phyloP scores from a whole-genome alignment of 2,797 vertebrate species.

The Brachyrhaphis roseni region DNA sequence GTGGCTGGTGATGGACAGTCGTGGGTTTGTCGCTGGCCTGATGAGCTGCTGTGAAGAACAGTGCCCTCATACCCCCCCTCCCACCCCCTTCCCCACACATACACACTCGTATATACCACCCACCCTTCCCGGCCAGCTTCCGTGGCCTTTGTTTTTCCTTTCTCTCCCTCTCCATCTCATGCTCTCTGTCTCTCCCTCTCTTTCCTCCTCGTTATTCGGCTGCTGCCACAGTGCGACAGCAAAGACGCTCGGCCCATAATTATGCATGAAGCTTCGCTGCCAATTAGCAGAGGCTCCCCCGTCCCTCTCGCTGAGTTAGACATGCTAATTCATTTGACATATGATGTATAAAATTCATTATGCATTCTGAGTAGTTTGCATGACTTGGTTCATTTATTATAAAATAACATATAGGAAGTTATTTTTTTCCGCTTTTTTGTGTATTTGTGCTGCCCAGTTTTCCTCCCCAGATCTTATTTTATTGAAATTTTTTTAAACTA shows the following conservation, averaged over 20 bases:
- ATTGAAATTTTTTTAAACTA: slow-evolving; percentile 8
- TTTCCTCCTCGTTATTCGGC: slow-evolving; percentile 78
- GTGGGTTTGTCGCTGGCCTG: slow-evolving; percentile 78
- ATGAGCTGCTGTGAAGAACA: slow-evolving; percentile 79
- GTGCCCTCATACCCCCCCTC: slow-evolving; percentile 56
- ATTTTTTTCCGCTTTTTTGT: slow-evolving; percentile 44
- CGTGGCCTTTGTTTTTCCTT: slow-evolving; percentile 77
- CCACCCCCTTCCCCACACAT: background rate
- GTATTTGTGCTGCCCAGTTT: slow-evolving; percentile 32
- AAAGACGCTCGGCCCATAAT: slow-evolving; percentile 83
- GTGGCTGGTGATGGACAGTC: slow-evolving; percentile 76
- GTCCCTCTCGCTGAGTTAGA: slow-evolving; percentile 85
- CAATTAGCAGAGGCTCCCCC: slow-evolving; percentile 86
- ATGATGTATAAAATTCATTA: slow-evolving; percentile 88
- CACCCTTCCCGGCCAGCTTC: slow-evolving; percentile 71
- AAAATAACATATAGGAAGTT: slow-evolving; percentile 71
- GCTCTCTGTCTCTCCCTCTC: slow-evolving; percentile 45
- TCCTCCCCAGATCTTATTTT: slow-evolving; percentile 33
- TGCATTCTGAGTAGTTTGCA: slow-evolving; percentile 86
- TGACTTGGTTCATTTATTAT: slow-evolving; percentile 83
- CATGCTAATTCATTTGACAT: slow-evolving; percentile 87
- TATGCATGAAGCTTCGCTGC: slow-evolving; percentile 86
- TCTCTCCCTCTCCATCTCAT: slow-evolving; percentile 41
- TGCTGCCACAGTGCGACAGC: slow-evolving; percentile 78
- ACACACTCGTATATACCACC: slow-evolving; percentile 47